A percentile compares a stretch with the other conserved stretches of the same genome.
phyloP scores from a whole-genome alignment of 1,140 invertebrate genomes.

The Pentalonia nigronervosa region DNA sequence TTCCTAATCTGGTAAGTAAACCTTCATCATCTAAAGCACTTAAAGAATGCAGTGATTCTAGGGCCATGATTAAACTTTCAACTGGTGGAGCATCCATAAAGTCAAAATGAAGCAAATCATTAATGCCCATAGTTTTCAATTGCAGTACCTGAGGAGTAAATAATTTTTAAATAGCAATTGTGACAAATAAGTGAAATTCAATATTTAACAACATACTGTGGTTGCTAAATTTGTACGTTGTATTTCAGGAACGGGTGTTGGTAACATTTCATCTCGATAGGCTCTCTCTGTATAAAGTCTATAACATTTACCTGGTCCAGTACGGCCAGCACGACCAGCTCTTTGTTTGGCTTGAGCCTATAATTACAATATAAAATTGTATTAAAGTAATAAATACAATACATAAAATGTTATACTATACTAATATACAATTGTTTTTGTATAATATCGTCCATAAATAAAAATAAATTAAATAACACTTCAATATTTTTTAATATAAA shows the following conservation, averaged over 20 bases:
- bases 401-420: not conserved
- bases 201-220: slow-evolving; percentile 70
- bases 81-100: slow-evolving; percentile 99
- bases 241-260: slow-evolving; percentile 98
- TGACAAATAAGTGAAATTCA: not conserved
- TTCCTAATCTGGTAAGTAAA: slow-evolving; percentile 88
- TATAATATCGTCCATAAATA: not conserved
- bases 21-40: slow-evolving; percentile 98
- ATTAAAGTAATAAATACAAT: not conserved
- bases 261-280: slow-evolving; percentile 97
- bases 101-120: slow-evolving; percentile 99
- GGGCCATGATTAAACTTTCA: slow-evolving; percentile 94
- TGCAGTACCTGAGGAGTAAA: slow-evolving; percentile 70
- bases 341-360: slow-evolving; percentile 96
- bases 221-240: slow-evolving; percentile 97
- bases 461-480: too few relatives aligned
- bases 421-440: not conserved
- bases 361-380: slow-evolving; percentile 40
- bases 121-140: slow-evolving; percentile 99
- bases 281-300: slow-evolving; percentile 98
- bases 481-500: too few relatives aligned
- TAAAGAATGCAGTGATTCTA: slow-evolving; percentile 96
- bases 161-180: not conserved
- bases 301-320: slow-evolving; percentile 97
- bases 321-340: slow-evolving; percentile 93